Conservation (phyloP, 1,140 invertebrate species). For the Monomorium pharaonis region DNA sequence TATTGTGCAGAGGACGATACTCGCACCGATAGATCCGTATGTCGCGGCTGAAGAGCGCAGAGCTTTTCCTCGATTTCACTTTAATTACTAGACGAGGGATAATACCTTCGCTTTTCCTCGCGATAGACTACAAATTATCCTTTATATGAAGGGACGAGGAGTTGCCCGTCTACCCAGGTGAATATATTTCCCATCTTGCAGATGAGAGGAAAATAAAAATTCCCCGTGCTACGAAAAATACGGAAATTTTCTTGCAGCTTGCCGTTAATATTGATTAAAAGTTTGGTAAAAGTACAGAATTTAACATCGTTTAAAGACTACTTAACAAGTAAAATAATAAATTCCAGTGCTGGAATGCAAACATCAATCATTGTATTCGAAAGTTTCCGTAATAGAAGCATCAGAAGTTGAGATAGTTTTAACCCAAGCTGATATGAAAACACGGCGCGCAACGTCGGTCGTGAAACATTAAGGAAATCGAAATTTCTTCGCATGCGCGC, state of each 20-base stretch:
- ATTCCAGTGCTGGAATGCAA: background rate
- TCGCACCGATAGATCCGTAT: background rate
- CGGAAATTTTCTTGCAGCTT: background rate
- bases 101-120: background rate
- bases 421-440: background rate
- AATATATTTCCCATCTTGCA: conserved; percentile 30
- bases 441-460: background rate
- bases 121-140: conserved; percentile 48
- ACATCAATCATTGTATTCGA: background rate
- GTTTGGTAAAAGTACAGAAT: background rate
- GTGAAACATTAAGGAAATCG: conserved; percentile 15
- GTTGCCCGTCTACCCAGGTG: background rate
- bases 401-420: conserved; percentile 8
- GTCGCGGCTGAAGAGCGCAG: background rate
- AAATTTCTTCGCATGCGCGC: conserved; percentile 35
- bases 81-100: conserved; percentile 24
- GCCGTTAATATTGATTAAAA: conserved; percentile 36
- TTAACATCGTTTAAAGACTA: background rate
- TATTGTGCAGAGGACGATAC: conserved; percentile 19
- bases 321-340: conserved; percentile 8
- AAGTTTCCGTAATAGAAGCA: background rate
- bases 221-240: background rate
- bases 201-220: conserved; percentile 44
- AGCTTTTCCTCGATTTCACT: background rate
- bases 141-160: conserved; percentile 15